phyloP scores from a whole-genome alignment of 2,888 invertebrate genomes.

The Zygogramma bicolorata region DNA sequence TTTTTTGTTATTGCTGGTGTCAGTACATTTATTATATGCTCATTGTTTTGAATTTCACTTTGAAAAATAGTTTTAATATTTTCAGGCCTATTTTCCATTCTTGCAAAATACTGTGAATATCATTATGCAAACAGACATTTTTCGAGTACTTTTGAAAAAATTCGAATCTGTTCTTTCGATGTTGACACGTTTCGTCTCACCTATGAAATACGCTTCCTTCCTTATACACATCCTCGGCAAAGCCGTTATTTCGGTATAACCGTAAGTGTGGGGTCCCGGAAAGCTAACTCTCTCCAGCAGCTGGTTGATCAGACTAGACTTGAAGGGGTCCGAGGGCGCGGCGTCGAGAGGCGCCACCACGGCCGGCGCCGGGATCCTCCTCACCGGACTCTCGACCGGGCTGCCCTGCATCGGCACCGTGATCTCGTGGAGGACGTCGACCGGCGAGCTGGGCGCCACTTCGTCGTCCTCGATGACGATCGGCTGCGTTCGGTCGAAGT shows the following conservation, averaged over 20 bases:
- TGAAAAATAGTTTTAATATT: no score
- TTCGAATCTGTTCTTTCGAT: no score
- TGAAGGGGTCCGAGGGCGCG: slow-evolving; percentile 83
- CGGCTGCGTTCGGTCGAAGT: slow-evolving; percentile 11
- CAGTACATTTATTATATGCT: no score
- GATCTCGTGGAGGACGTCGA: neutral
- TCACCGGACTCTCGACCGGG: slow-evolving; percentile 29
- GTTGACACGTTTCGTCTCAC: no score
- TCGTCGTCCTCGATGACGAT: slow-evolving; percentile 8
- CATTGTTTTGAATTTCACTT: no score
- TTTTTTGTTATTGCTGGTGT: no score
- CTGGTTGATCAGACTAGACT: slow-evolving; percentile 74
- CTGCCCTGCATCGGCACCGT: slow-evolving; percentile 30
- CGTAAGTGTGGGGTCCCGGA: slow-evolving; percentile 69
- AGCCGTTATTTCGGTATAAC: slow-evolving; percentile 68
- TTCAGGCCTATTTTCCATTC: no score
- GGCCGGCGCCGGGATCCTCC: slow-evolving; percentile 45
- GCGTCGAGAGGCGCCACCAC: slow-evolving; percentile 51
- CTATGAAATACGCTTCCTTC: slow-evolving; percentile 53
- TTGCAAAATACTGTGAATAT: no score
- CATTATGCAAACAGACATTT: no score
- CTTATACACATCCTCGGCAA: slow-evolving; percentile 69
- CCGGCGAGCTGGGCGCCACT: neutral
- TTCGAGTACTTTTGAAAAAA: no score
- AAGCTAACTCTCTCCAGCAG: slow-evolving; percentile 81